Base-by-base conservation (phyloP, 35 echinoderm and acorn worm genomes). In the Diadema setosum region DNA sequence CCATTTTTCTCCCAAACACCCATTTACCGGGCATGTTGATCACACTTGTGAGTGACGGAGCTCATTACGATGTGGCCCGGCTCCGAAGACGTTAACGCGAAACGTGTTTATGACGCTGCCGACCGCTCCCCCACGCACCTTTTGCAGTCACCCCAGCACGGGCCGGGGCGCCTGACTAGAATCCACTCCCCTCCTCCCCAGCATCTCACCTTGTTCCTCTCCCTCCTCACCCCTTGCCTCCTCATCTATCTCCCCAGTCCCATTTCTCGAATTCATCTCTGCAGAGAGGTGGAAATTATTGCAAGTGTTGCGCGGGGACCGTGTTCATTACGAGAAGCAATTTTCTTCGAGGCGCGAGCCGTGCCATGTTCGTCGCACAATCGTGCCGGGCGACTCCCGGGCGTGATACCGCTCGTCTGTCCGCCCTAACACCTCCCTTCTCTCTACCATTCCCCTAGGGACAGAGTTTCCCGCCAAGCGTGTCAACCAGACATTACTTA, bases 401-500 rank as follows among this genome's bases (percentile, higher is more conserved):
- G 26, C 63, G 27, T n/a, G n/a, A n/a, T 52, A n/a, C 48, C 37
- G 39, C 35, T 26, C 37, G 73, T 78, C 73, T 39, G 73, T 25
- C 33, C 37, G 73, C 33, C 73, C 73, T 41, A 78, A 78, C 73
- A 78, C 73, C 73, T 78, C 73, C n/a, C 73, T 44, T n/a, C 39
- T 14, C 35, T n/a, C 21, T 11, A 67, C 29, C 14, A 12, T 34
- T 33, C 40, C 37, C 73, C 37, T 41, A 12, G 73, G 73, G 73
- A 41, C 39, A 41, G 37, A 44, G 11, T 41, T 78, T 78, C 73
- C 40, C 73, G 40, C 73, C 73, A 36, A 39, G 27, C 37, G 73
- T 78, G 73, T 78, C 73, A 78, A 36, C 35, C 44, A 78, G 35
- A 78, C 73, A 78, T 78, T 78, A 78, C 35, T 78, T 78, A 78